A percentile compares a stretch with the other conserved stretches of the same genome.
Evolutionary conservation across 2,888 invertebrate genomes (phyloP).

Genomic region (Siphonodentalium dalli): DNA sequence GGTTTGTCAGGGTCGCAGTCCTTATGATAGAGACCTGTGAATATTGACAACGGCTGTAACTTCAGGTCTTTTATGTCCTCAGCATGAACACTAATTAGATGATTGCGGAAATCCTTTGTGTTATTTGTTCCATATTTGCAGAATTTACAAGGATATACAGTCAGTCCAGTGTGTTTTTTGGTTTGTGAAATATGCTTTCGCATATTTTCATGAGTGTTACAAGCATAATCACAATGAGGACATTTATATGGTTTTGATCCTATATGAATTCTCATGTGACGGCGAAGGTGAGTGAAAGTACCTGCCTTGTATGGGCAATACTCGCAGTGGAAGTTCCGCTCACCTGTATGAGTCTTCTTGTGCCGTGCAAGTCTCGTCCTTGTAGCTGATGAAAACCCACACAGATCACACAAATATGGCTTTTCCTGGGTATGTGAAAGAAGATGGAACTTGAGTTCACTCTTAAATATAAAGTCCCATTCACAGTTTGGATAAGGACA

Average conservation of each 20-base stretch:
- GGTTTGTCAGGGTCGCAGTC: conserved; percentile 45
- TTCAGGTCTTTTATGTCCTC: conserved; percentile 36
- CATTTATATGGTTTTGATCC: conserved; percentile 64
- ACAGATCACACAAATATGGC: conserved; percentile 85
- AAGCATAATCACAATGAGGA: conserved; percentile 74
- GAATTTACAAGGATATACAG: conserved; percentile 79
- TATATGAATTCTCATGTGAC: conserved; percentile 64
- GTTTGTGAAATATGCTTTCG: conserved; percentile 85
- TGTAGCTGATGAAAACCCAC: conserved; percentile 74
- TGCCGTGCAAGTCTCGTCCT: conserved; percentile 59
- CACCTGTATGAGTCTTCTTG: conserved; percentile 58
- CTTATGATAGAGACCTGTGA: conserved; percentile 49
- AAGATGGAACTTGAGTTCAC: conserved; percentile 85
- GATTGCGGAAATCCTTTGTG: conserved; percentile 74
- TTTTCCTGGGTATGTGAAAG: conserved; percentile 81
- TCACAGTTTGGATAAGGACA: conserved; percentile 85
- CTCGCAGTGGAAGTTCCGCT: conserved; percentile 59
- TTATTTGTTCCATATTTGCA: conserved; percentile 75
- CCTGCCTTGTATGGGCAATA: conserved; percentile 63
- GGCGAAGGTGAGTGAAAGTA: conserved; percentile 55
- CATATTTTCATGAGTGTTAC: conserved; percentile 78
- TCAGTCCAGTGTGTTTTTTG: conserved; percentile 79
- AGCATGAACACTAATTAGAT: conserved; percentile 71
- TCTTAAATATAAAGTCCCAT: conserved; percentile 84
- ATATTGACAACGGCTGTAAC: conserved; percentile 41